phyloP scores from a whole-genome alignment of 2,797 vertebrate species.

The Synanceia verrucosa region DNA sequence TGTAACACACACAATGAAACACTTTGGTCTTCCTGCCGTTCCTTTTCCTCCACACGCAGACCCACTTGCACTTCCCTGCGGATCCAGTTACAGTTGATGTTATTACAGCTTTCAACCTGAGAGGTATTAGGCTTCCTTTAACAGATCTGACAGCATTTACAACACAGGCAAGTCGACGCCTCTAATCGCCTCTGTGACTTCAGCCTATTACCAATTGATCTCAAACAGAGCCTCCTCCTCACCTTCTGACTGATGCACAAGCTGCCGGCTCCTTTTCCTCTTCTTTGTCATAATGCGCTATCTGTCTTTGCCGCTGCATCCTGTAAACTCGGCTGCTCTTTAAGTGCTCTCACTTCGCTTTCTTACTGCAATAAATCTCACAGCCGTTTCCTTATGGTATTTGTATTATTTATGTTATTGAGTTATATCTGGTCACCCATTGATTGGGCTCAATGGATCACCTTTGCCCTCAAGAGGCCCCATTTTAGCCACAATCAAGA shows the following conservation, averaged over 20 bases:
- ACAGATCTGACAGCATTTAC: constrained; percentile 85
- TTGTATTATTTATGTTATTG: constrained; percentile 43
- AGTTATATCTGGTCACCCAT: constrained; percentile 21
- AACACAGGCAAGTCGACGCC: constrained; percentile 79
- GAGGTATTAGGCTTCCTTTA: constrained; percentile 84
- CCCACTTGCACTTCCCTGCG: constrained; percentile 74
- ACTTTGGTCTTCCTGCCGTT: constrained; percentile 50
- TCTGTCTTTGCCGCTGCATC: constrained; percentile 34
- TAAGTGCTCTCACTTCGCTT: constrained; percentile 37
- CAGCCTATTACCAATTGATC: constrained; percentile 81
- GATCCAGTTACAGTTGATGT: constrained; percentile 83
- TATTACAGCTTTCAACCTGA: constrained; percentile 85
- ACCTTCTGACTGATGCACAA: constrained; percentile 60
- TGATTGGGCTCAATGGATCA: constrained; percentile 42
- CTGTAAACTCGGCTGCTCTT: constrained; percentile 45
- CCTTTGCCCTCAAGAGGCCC: constrained; percentile 47
- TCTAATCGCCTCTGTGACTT: constrained; percentile 81
- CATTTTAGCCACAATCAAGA: constrained; percentile 38
- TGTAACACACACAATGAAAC: constrained; percentile 65
- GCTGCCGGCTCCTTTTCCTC: constrained; percentile 52
- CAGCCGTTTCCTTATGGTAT: constrained; percentile 14
- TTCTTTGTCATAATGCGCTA: constrained; percentile 64
- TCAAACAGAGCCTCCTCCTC: constrained; percentile 62
- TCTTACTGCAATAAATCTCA: constrained; percentile 31
- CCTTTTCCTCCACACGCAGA: constrained; percentile 59